Conservation (phyloP, 2,797 vertebrate species). For the Neoniphon sammara region DNA sequence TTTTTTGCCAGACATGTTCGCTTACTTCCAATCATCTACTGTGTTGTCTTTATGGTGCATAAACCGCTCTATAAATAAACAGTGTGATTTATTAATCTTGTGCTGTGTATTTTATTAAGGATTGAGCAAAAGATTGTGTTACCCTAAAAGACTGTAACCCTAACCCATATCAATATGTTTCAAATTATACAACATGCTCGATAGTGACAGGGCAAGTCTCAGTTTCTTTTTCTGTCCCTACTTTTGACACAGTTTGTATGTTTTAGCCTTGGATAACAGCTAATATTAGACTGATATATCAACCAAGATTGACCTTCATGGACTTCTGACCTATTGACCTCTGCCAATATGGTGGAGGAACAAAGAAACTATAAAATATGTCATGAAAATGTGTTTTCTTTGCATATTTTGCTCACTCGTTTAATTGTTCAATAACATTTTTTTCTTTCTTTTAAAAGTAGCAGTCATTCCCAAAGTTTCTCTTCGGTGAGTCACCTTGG, state of each 20-base stretch:
- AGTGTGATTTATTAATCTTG: slow-evolving; percentile 51
- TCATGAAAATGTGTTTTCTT: too few relatives aligned
- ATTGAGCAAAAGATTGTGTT: background rate
- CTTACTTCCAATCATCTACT: slow-evolving; percentile 51
- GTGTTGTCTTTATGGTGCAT: slow-evolving; percentile 37
- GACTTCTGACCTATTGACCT: too few relatives aligned
- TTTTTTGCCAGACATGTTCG: slow-evolving; percentile 22
- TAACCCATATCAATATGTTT: background rate
- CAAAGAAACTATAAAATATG: too few relatives aligned
- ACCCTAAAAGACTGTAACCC: too few relatives aligned
- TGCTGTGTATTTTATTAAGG: slow-evolving; percentile 29
- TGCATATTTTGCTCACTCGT: background rate
- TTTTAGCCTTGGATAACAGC: too few relatives aligned
- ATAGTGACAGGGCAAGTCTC: too few relatives aligned
- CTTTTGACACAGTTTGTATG: background rate
- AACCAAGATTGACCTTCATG: too few relatives aligned
- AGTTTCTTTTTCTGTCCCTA: background rate
- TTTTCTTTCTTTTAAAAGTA: slow-evolving; percentile 5
- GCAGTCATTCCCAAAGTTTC: slow-evolving; percentile 3
- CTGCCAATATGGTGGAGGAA: too few relatives aligned
- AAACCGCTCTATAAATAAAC: slow-evolving; percentile 65
- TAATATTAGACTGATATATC: too few relatives aligned
- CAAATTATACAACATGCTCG: too few relatives aligned
- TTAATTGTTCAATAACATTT: background rate
- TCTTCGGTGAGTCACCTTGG: slow-evolving; percentile 14